A percentile compares a stretch with the other conserved stretches of the same genome.
phyloP scores from a whole-genome alignment of 2,113 vertebrate species.

The Aplodontia rufa region DNA sequence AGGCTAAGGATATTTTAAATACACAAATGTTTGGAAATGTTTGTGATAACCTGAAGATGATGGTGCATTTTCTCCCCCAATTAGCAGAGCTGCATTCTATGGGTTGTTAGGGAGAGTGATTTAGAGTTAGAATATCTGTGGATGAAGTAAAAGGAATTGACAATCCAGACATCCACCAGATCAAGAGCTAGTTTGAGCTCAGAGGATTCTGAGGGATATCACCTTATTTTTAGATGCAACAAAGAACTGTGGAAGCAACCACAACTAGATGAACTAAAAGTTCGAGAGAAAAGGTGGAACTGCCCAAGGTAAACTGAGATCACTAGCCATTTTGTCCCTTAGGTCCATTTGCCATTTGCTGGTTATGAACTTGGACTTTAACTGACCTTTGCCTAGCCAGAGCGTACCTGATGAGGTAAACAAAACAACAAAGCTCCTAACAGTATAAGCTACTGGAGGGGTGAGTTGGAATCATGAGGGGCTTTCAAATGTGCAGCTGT shows the following conservation, averaged over 20 bases:
- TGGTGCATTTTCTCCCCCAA: background rate
- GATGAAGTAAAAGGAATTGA: background rate
- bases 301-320: background rate
- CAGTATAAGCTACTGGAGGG: background rate
- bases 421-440: background rate
- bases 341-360: background rate
- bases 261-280: background rate
- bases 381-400: background rate
- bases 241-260: background rate
- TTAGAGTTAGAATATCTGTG: background rate
- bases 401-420: background rate
- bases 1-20: background rate
- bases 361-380: background rate
- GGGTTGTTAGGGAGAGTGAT: background rate
- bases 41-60: background rate
- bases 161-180: background rate
- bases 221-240: background rate
- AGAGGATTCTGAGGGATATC: background rate
- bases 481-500: background rate
- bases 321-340: background rate
- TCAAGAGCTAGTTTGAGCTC: background rate
- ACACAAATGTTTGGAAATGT: background rate
- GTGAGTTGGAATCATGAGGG: background rate
- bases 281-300: background rate
- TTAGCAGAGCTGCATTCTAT: background rate